These are phyloP conservation scores for Beaufortia kweichowensis DNA, from an alignment of 2,113 vertebrate genomes.

Conservation along the genomic window DNA sequence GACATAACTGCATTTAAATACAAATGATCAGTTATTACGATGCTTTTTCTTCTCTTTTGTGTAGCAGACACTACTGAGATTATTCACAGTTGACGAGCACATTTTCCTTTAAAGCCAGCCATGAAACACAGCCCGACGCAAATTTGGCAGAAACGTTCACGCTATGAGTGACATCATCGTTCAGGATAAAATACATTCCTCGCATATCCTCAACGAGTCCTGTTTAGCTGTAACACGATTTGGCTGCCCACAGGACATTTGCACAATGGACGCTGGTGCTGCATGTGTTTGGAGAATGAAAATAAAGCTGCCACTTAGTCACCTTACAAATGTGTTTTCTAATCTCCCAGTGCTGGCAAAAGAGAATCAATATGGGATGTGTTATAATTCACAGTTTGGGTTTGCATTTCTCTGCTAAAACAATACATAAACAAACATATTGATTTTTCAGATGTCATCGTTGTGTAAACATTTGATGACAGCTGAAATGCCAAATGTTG, in stretches of 20 bases:
- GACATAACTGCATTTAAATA: constrained; percentile 22
- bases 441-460: not conserved
- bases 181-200: not conserved
- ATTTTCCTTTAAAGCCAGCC: constrained; percentile 48
- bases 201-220: not conserved
- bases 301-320: constrained; percentile 25
- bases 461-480: not conserved
- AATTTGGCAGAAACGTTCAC: constrained; percentile 37
- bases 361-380: constrained; percentile 29
- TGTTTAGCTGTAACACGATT: constrained; percentile 38
- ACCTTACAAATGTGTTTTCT: constrained; percentile 32
- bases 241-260: constrained; percentile 43
- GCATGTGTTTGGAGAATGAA: constrained; percentile 13
- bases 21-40: constrained; percentile 43
- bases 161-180: constrained; percentile 31
- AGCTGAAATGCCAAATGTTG: constrained; percentile 14
- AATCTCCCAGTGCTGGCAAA: not conserved
- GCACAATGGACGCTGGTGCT: constrained; percentile 40
- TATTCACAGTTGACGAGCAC: constrained; percentile 45
- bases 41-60: constrained; percentile 46
- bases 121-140: constrained; percentile 52
- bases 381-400: constrained; percentile 1
- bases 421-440: constrained; percentile 18
- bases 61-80: constrained; percentile 14
- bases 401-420: not conserved